These are phyloP conservation scores for Arrhamphus sclerolepis DNA, from an alignment of 2,797 vertebrate genomes.

Conservation along the genomic window DNA sequence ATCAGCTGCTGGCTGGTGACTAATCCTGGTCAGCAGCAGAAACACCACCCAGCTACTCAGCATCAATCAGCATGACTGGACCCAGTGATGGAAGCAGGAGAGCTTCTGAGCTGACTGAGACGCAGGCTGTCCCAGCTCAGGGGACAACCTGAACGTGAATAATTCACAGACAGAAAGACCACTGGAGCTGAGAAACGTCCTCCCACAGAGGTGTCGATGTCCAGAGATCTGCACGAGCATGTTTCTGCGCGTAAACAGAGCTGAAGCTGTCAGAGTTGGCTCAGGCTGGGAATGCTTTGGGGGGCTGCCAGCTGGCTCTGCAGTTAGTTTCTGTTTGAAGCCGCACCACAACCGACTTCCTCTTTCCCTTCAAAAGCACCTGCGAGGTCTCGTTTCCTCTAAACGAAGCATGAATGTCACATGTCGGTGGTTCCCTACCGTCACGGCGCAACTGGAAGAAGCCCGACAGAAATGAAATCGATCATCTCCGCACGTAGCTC, in stretches of 20 bases:
- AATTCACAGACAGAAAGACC: neutral
- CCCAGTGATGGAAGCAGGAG: neutral
- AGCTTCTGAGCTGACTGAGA: too few relatives aligned
- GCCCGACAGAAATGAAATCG: neutral
- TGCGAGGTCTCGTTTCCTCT: conserved; percentile 43
- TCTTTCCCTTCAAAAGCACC: conserved; percentile 23
- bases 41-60: too few relatives aligned
- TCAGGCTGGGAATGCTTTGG: too few relatives aligned
- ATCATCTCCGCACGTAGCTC: neutral
- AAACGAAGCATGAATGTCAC: conserved; percentile 40
- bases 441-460: too few relatives aligned
- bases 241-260: neutral
- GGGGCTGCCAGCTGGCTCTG: too few relatives aligned
- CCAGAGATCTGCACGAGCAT: too few relatives aligned
- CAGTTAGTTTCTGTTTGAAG: neutral
- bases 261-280: neutral
- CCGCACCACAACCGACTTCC: conserved; percentile 29
- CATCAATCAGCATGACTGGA: neutral
- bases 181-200: too few relatives aligned
- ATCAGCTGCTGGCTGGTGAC: too few relatives aligned
- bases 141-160: neutral
- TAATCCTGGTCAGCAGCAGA: too few relatives aligned
- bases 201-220: neutral
- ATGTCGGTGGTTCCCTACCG: too few relatives aligned
- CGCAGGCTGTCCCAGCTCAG: too few relatives aligned